Evolutionary conservation across 2,797 vertebrate species (phyloP), one percentile per base, ranked within the genome.

Genomic region (Brachymystax lenok): DNA sequence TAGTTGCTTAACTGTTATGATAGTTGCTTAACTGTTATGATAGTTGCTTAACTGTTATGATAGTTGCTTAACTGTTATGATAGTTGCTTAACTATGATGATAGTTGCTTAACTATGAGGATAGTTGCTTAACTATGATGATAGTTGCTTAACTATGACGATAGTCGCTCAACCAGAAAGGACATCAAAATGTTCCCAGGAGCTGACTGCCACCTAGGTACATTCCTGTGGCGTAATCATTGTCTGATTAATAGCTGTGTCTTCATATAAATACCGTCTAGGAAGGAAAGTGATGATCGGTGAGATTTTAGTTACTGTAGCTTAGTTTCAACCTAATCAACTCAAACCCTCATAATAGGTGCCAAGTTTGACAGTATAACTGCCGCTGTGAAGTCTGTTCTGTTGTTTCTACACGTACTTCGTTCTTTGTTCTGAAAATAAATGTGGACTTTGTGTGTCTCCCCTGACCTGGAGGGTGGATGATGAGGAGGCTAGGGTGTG

Each of bases 401-500:
- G 59, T 61, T 61, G 59, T 61, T 61, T 61, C 59, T 46, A 46
- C 40, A 46, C 59, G 24, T 1, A 19, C 3, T 61, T 72, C 0
- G 10, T 24, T 54, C 2, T 72, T 16, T 30, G 24, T 12, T 46
- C 12, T 46, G 40, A 46, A 46, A 46, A 12, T 10, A 46, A 46
- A 46, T 46, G 40, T 35, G 35, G 35, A 35, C 35, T 35, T 7
- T 79, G 83, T 81, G 82, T 81, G 28, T 19, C 14, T 56, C 78
- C 81, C 81, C 83, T 35, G 24, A 24, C 69, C 21, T 52, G 71
- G 52, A 33, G 52, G 52, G 28, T 83, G 64, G 50, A 28, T 51
- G 59, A 61, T n/a, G 24, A 30, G 73, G 30, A 67, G 73, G 59
- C 1, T 24, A 21, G 59, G 84, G 84, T 83, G 88, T 59, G 85